A percentile compares a stretch with the other conserved stretches of the same genome.
These are phyloP conservation scores for Holothuria leucospilota DNA, from an alignment of 53 echinoderm and acorn worm genomes.

Conservation along the genomic window DNA sequence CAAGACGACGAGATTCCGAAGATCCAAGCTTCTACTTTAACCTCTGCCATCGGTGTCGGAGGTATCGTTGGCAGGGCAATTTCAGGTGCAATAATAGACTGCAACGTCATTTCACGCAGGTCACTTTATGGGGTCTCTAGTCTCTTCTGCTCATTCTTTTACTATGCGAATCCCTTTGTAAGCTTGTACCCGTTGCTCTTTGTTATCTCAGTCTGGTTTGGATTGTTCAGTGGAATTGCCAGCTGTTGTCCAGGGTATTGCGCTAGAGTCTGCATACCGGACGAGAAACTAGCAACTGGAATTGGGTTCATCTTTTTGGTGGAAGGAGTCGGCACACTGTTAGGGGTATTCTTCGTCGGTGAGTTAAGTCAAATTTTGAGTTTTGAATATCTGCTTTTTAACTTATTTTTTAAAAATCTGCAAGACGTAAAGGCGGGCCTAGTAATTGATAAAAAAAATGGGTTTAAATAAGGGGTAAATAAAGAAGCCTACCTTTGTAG, in stretches of 20 bases:
- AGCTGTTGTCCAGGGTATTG: neutral
- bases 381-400: too few species aligned
- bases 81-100: slow-evolving; percentile 11
- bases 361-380: neutral
- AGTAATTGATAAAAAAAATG: too few species aligned
- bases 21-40: slow-evolving; percentile 10
- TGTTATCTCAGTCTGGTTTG: neutral
- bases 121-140: neutral
- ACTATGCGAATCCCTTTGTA: neutral
- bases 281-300: neutral
- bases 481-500: too few species aligned
- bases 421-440: too few species aligned
- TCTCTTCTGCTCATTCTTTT: neutral
- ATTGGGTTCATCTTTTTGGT: neutral
- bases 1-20: slow-evolving; percentile 11
- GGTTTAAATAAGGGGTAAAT: too few species aligned
- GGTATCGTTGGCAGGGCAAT: slow-evolving; percentile 14
- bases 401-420: too few species aligned
- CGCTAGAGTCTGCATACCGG: neutral
- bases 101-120: neutral
- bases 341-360: neutral
- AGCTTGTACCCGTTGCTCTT: neutral
- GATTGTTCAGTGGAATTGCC: neutral
- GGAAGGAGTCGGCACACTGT: neutral
- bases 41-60: slow-evolving; percentile 28